phyloP scores from a whole-genome alignment of 23 tunicate genomes.

The Trididemnum nubilum region DNA sequence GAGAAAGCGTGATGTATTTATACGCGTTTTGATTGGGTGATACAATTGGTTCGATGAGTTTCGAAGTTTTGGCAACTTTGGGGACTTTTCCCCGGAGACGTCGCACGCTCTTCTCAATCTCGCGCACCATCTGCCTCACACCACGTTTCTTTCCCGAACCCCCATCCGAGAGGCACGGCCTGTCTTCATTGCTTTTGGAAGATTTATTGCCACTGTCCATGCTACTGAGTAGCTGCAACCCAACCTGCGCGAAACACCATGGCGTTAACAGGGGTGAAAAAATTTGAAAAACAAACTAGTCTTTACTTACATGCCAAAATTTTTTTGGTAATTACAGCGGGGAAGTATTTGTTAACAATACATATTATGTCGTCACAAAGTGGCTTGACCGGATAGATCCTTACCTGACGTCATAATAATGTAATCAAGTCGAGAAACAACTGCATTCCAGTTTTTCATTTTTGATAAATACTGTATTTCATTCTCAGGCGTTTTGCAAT shows the following conservation, averaged over 20 bases:
- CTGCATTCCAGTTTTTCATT: no score
- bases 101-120: slow-evolving; percentile 60
- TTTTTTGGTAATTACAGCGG: no score
- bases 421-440: no score
- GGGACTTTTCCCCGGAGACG: slow-evolving; percentile 11
- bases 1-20: not conserved
- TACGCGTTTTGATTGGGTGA: not conserved
- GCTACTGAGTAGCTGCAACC: slow-evolving; percentile 16
- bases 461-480: no score
- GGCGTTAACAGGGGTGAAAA: no score
- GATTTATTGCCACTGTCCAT: slow-evolving; percentile 11
- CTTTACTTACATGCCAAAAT: no score
- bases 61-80: not conserved
- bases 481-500: no score
- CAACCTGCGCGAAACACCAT: slow-evolving; percentile 24
- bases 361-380: no score
- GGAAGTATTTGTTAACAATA: no score
- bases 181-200: not conserved
- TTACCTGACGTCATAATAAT: no score
- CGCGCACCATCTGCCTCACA: slow-evolving; percentile 66
- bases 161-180: not conserved
- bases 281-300: no score
- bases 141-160: slow-evolving; percentile 37
- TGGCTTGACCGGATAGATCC: no score
- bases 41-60: not conserved